phyloP scores from a whole-genome alignment of 2,797 vertebrate genomes.

The Rhabdophis nuchalis region DNA sequence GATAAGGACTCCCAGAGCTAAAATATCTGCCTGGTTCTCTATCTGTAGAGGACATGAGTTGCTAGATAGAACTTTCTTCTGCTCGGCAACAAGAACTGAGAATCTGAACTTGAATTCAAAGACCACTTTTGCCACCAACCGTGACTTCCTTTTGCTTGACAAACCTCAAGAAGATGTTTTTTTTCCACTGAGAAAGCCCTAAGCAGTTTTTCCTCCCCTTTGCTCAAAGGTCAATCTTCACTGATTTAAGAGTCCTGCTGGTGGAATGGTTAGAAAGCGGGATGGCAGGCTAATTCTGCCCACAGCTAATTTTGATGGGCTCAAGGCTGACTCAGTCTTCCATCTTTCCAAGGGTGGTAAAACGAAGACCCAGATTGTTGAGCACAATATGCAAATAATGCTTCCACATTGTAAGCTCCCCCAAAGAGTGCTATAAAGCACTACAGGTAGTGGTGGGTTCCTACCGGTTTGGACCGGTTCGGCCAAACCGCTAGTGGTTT shows the following conservation, averaged over 20 bases:
- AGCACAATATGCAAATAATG: not conserved
- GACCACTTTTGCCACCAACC: conserved; percentile 20
- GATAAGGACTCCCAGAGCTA: conserved; percentile 59
- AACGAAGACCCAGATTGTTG: not conserved
- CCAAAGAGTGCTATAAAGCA: too few species aligned
- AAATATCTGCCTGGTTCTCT: conserved; percentile 41
- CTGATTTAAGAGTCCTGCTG: not conserved
- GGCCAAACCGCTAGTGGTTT: too few species aligned
- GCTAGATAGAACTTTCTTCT: conserved; percentile 50
- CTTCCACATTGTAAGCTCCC: too few species aligned
- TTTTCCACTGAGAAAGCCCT: not conserved
- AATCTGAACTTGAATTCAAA: conserved; percentile 14
- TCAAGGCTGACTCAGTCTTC: not conserved
- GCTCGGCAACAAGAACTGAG: conserved; percentile 23
- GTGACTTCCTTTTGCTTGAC: not conserved
- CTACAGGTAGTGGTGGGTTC: too few species aligned
- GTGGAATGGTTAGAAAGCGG: not conserved
- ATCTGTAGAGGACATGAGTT: conserved; percentile 43
- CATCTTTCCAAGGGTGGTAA: not conserved
- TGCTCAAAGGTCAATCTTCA: not conserved
- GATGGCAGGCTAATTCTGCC: not conserved
- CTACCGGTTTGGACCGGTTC: too few species aligned
- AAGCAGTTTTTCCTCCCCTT: not conserved
- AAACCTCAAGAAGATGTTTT: not conserved
- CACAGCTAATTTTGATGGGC: not conserved